Conservation (phyloP, 1,140 invertebrate species). For the Dinothrombium tinctorium region DNA sequence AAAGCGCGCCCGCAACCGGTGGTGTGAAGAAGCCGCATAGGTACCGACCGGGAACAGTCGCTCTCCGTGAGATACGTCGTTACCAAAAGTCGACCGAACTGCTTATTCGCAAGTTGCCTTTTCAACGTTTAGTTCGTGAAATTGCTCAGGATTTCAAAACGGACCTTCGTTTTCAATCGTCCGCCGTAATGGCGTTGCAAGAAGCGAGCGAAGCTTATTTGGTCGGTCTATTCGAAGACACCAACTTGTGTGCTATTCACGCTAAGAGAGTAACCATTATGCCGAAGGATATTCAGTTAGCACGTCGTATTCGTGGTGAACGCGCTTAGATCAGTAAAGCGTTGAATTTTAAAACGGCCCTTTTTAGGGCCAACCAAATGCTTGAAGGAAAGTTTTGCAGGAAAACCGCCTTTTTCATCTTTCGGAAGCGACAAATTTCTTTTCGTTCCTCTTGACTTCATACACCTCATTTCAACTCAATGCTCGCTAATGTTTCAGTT, state of each 20-base stretch:
- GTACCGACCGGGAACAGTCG: conserved; percentile 50
- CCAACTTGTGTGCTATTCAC: conserved; percentile 76
- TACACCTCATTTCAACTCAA: too few relatives aligned
- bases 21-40: conserved; percentile 31
- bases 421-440: too few relatives aligned
- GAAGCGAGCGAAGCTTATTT: conserved; percentile 31
- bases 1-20: conserved; percentile 28
- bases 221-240: conserved; percentile 66
- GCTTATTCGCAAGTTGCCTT: conserved; percentile 54
- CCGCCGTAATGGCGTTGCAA: conserved; percentile 23
- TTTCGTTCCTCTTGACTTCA: too few relatives aligned
- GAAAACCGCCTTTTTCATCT: too few relatives aligned
- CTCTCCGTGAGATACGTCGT: conserved; percentile 56
- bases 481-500: too few relatives aligned
- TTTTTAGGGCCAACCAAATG: too few relatives aligned
- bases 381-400: too few relatives aligned
- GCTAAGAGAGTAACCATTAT: conserved; percentile 82
- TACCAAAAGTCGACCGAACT: conserved; percentile 62
- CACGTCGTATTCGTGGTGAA: conserved; percentile 31
- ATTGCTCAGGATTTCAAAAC: conserved; percentile 53
- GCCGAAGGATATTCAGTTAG: conserved; percentile 81
- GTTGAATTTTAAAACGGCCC: too few relatives aligned
- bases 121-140: conserved; percentile 60
- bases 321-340: conserved; percentile 7
- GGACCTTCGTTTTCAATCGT: conserved; percentile 30